Percentiles rank a stretch among this genome's conserved stretches.
These are phyloP conservation scores for Drosophila kuntzei DNA, from an alignment of 2,888 invertebrate species.

Conservation along the genomic window DNA sequence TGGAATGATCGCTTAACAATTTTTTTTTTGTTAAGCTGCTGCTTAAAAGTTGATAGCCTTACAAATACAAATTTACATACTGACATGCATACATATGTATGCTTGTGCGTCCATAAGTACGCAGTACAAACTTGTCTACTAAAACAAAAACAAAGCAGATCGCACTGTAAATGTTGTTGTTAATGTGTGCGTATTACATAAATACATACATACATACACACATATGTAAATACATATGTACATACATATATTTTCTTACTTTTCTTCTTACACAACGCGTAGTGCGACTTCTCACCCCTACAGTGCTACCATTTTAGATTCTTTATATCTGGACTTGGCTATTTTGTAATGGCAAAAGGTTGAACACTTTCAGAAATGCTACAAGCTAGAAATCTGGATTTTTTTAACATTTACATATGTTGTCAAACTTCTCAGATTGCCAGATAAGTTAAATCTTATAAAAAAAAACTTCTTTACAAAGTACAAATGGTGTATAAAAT, in stretches of 20 bases:
- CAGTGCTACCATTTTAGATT: neutral
- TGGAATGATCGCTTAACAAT: neutral
- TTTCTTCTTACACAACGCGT: conserved; percentile 34
- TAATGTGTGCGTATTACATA: conserved; percentile 11
- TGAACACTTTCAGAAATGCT: no score
- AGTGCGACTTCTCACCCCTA: conserved; percentile 22
- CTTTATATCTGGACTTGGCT: neutral
- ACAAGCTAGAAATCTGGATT: neutral
- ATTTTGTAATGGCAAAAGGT: no score
- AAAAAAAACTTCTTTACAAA: no score
- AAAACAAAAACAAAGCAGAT: conserved; percentile 18
- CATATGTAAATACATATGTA: neutral
- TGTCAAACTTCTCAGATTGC: no score
- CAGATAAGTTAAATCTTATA: no score
- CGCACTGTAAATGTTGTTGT: conserved; percentile 17
- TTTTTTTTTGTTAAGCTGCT: conserved; percentile 6
- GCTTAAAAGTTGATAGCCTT: conserved; percentile 38
- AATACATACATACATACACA: conserved; percentile 5
- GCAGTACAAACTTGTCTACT: conserved; percentile 35
- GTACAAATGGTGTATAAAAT: no score
- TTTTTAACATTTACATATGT: no score
- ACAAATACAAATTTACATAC: conserved; percentile 15
- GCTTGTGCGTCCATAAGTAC: neutral
- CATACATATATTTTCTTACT: neutral
- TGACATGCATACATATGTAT: conserved; percentile 6